Evolutionary conservation across 2,888 invertebrate genomes (phyloP), one percentile per base, ranked within the genome.

Genomic region (Tuberolachnus salignus): DNA sequence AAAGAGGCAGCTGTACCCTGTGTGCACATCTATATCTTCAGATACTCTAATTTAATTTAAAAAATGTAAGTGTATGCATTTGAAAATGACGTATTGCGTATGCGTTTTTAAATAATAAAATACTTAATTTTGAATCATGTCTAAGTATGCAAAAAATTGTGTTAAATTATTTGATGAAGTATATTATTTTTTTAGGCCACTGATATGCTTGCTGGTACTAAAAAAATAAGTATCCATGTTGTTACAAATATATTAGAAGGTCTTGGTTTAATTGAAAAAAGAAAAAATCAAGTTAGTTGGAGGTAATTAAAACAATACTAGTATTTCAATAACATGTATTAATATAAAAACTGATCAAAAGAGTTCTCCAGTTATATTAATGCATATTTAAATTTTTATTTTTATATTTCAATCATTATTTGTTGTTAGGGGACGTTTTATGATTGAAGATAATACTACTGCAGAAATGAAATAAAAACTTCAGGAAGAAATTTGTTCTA

Each of bases 221-320:
- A 97, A 87, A 97, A 97, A 86, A 90, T 97, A 84, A 90, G 97
- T 84, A 97, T 97, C 85, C 97, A 97, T 86, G 97, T 97, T 87
- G 97, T 97, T 84, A 97, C 97, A 81, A 97, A 97, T 87, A 97
- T 97, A 44, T 87, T 97, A 84, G 97, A 97, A 86, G 97, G 97
- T 82, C 96, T 97, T 85, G 95, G 95, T 82, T 93, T 97, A 84
- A 90, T 97, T 86, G 95, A 95, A 86, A 97, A 97, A 87, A 95
- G 95, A 81, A 97, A 97, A 88, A 97, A 97, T 86, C 96, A 96
- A 86, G 96, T 97, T 84, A 95, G 96, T 86, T 97, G 96, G 97
- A 95, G 94, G 88, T 94, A 83, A 85, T 86, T 85, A 34, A 13
- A 69, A 19, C 21, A 23, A 11, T 34, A 13, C 1, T n/a, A 19